Conservation (phyloP, 37 sponge, comb jelly and placozoan genomes). For the Haliclona indistincta region DNA sequence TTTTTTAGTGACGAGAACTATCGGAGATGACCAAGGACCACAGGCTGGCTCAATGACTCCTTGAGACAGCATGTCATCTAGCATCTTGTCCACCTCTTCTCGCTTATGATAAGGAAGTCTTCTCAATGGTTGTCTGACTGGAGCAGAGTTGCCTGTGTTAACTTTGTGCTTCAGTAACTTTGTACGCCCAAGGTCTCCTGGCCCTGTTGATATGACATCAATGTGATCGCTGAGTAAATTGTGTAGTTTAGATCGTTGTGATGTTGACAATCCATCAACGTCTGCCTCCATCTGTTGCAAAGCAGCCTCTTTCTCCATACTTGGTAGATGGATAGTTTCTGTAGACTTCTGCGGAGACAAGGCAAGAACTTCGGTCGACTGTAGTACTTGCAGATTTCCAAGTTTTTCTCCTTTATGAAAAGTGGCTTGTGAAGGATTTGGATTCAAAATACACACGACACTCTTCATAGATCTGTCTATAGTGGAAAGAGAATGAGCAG, state of each 20-base stretch:
- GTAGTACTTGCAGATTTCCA: too few relatives aligned
- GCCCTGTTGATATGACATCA: constrained; percentile 10
- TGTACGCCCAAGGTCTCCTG: constrained; percentile 9
- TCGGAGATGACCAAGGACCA: constrained; percentile 48
- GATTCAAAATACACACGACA: too few relatives aligned
- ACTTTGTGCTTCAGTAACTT: constrained; percentile 7
- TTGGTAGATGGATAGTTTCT: too few relatives aligned
- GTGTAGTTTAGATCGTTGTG: constrained; percentile 7
- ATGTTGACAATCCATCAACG: too few relatives aligned
- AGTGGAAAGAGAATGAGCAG: too few relatives aligned
- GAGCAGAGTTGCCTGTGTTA: constrained; percentile 24
- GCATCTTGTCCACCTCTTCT: constrained; percentile 1
- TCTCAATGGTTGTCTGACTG: constrained; percentile 29
- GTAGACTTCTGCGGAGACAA: too few relatives aligned
- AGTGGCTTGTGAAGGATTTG: too few relatives aligned
- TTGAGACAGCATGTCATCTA: constrained; percentile 12
- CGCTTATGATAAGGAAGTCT: constrained; percentile 7
- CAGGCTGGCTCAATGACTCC: constrained; percentile 28
- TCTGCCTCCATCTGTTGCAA: too few relatives aligned
- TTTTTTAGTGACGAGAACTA: constrained; percentile 21
- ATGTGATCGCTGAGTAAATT: neutral
- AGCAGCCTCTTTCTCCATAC: too few relatives aligned
- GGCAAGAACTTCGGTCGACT: too few relatives aligned
- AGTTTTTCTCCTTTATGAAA: too few relatives aligned
- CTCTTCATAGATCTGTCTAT: too few relatives aligned